Percentiles rank a stretch among this genome's conserved stretches.
Evolutionary conservation across 2,888 invertebrate species (phyloP).

Genomic region (Apantesis nais): DNA sequence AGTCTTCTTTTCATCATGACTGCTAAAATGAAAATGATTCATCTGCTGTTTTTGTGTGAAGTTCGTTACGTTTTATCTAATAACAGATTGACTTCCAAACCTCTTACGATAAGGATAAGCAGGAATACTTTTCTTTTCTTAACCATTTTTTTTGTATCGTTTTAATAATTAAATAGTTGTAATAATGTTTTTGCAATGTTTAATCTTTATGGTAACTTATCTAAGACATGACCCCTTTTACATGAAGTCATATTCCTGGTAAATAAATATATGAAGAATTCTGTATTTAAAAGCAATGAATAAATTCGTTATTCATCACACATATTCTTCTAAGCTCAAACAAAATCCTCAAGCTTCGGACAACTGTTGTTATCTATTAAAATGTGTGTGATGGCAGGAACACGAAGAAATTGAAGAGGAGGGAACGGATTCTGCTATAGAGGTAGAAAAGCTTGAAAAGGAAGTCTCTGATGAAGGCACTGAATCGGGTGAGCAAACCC

Average conservation of each 20-base stretch:
- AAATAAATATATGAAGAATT: too few species aligned
- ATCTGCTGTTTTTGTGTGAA: not conserved
- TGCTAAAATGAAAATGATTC: not conserved
- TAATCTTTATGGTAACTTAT: not conserved
- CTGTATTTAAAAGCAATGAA: not conserved
- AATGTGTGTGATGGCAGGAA: conserved; percentile 49
- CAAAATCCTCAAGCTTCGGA: not conserved
- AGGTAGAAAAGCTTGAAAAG: conserved; percentile 77
- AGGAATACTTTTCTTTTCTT: not conserved
- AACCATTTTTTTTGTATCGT: not conserved
- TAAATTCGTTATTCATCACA: too few species aligned
- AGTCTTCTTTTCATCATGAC: not conserved
- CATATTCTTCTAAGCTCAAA: not conserved
- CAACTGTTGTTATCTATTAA: not conserved
- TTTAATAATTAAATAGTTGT: not conserved
- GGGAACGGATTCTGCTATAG: conserved; percentile 64
- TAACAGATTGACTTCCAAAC: not conserved
- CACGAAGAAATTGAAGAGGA: conserved; percentile 67
- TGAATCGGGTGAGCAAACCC: conserved; percentile 55
- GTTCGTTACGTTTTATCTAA: not conserved
- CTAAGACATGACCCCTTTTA: not conserved
- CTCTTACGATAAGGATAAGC: not conserved
- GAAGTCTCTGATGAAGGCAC: conserved; percentile 70
- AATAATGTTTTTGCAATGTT: not conserved
- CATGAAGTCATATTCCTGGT: too few species aligned